phyloP scores from a whole-genome alignment of 2,797 vertebrate genomes.

The Pseudomugil tenellus region DNA sequence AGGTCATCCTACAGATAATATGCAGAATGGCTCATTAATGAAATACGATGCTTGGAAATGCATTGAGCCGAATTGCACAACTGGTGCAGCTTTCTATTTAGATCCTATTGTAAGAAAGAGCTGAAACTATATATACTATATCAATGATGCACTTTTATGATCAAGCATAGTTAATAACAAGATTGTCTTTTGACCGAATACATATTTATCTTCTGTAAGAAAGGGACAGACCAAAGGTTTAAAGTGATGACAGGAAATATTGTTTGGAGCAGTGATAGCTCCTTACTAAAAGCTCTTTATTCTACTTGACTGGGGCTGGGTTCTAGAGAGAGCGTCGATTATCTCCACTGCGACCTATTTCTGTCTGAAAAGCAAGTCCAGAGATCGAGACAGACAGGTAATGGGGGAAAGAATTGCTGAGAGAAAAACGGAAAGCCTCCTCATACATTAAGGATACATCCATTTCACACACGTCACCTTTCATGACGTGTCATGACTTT shows the following conservation, averaged over 20 bases:
- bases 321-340: conserved; percentile 42
- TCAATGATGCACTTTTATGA: not conserved
- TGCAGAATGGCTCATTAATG: conserved; percentile 69
- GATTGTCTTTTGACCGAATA: conserved; percentile 26
- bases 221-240: conserved; percentile 34
- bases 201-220: conserved; percentile 24
- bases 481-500: conserved; percentile 27
- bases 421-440: conserved; percentile 13
- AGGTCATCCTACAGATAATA: conserved; percentile 73
- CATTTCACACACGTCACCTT: conserved; percentile 19
- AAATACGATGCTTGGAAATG: conserved; percentile 43
- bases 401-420: conserved; percentile 26
- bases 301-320: conserved; percentile 44
- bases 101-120: conserved; percentile 6
- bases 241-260: conserved; percentile 27
- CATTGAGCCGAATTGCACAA: conserved; percentile 21
- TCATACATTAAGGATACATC: conserved; percentile 16
- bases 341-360: conserved; percentile 66
- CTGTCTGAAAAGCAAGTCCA: conserved; percentile 47
- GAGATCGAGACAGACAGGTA: conserved; percentile 50
- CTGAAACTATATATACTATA: not conserved
- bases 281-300: conserved; percentile 40
- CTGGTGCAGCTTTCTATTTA: not conserved
- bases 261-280: conserved; percentile 52
- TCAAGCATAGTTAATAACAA: conserved; percentile 8